These are phyloP conservation scores for Beris morrisii DNA, from an alignment of 2,888 invertebrate genomes.

Conservation along the genomic window DNA sequence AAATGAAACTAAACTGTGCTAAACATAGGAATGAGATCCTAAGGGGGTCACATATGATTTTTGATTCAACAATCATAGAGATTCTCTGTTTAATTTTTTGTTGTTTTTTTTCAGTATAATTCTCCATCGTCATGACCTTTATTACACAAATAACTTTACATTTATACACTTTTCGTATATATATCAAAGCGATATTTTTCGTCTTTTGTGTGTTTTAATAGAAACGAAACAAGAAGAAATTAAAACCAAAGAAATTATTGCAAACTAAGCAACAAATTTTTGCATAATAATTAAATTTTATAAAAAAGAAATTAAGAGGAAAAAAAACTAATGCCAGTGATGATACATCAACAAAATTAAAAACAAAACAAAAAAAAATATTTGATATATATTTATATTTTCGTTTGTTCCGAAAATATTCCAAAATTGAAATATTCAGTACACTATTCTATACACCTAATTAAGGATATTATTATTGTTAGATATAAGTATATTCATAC, in stretches of 20 bases:
- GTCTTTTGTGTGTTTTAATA: not conserved
- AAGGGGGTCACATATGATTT: no score
- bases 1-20: constrained; percentile 16
- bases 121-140: no score
- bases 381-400: no score
- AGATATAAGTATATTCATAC: no score
- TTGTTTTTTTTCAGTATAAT: no score
- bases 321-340: not conserved
- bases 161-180: no score
- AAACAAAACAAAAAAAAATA: not conserved
- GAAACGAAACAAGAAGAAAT: not conserved
- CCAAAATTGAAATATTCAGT: constrained; percentile 5
- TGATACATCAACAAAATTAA: not conserved
- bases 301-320: not conserved
- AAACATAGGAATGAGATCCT: constrained; percentile 2
- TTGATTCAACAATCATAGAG: no score
- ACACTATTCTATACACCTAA: constrained; percentile 23
- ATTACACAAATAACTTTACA: no score
- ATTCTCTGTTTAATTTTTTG: no score
- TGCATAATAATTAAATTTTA: not conserved
- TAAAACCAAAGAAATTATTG: not conserved
- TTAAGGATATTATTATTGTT: not conserved
- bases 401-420: no score
- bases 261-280: constrained; percentile 1
- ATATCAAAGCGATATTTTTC: no score